Conservation (phyloP, 2,797 vertebrate genomes). For the Hafferia zeledoni region DNA sequence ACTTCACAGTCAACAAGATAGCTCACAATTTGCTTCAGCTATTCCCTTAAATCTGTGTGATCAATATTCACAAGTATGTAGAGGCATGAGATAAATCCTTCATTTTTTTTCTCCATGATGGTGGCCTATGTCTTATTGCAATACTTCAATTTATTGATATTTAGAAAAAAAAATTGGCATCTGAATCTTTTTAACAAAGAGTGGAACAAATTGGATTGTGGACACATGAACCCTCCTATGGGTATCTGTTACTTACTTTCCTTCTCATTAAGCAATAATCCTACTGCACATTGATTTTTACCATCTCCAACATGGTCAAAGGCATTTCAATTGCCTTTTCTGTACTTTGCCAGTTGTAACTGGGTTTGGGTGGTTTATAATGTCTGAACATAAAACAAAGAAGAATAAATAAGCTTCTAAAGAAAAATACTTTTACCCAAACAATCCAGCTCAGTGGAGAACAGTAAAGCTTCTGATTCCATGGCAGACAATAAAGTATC, state of each 20-base stretch:
- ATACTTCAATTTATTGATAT: not conserved
- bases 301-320: not conserved
- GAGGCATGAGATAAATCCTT: not conserved
- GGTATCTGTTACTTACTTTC: not conserved
- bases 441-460: not conserved
- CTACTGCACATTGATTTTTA: not conserved
- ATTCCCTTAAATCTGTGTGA: not conserved
- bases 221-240: not conserved
- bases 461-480: not conserved
- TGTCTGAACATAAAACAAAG: not conserved
- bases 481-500: not conserved
- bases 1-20: not conserved
- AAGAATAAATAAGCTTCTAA: not conserved
- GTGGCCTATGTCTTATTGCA: not conserved
- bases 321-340: not conserved
- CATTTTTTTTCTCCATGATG: fast-evolving
- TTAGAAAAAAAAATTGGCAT: not conserved
- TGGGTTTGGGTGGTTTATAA: not conserved
- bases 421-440: not conserved
- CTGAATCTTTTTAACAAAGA: not conserved
- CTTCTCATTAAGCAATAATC: not conserved
- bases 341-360: not conserved
- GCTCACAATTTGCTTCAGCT: not conserved
- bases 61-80: not conserved
- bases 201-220: not conserved